Percentiles rank a stretch among this genome's conserved stretches.
Evolutionary conservation across 2,797 vertebrate species (phyloP).

Genomic region (Sebastes diaconus): DNA sequence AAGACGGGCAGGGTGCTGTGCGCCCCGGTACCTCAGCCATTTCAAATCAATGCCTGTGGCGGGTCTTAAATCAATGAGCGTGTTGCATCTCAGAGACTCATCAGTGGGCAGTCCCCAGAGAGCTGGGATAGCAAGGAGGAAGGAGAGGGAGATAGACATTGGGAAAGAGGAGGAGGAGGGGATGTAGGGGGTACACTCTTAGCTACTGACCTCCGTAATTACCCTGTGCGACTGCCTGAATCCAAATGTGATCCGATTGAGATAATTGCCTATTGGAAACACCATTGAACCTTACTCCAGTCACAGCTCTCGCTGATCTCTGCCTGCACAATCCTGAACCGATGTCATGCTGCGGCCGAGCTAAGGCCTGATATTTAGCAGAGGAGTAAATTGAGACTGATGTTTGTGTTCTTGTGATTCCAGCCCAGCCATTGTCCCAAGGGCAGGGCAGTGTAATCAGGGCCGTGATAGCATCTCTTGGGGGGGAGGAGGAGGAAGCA

Average conservation of each 20-base stretch:
- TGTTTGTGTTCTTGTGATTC: conserved; percentile 78
- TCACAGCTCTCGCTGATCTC: conserved; percentile 52
- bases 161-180: conserved; percentile 21
- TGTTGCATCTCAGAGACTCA: conserved; percentile 81
- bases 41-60: conserved; percentile 83
- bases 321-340: conserved; percentile 49
- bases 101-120: conserved; percentile 77
- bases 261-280: conserved; percentile 82
- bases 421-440: conserved; percentile 74
- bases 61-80: conserved; percentile 81
- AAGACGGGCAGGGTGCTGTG: conserved; percentile 65
- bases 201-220: conserved; percentile 82
- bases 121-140: conserved; percentile 44
- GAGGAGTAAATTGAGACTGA: conserved; percentile 74
- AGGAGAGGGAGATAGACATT: conserved; percentile 48
- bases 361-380: conserved; percentile 67
- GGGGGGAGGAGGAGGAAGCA: conserved; percentile 42
- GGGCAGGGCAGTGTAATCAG: conserved; percentile 81
- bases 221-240: conserved; percentile 76
- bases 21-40: conserved; percentile 74
- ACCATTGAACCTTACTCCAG: conserved; percentile 64
- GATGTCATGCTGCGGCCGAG: conserved; percentile 46
- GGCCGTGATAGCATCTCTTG: conserved; percentile 80
- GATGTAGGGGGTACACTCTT: conserved; percentile 42
- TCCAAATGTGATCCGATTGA: conserved; percentile 82